These are phyloP conservation scores for Malacoraja senta DNA, from an alignment of 2,797 vertebrate species.

Conservation along the genomic window DNA sequence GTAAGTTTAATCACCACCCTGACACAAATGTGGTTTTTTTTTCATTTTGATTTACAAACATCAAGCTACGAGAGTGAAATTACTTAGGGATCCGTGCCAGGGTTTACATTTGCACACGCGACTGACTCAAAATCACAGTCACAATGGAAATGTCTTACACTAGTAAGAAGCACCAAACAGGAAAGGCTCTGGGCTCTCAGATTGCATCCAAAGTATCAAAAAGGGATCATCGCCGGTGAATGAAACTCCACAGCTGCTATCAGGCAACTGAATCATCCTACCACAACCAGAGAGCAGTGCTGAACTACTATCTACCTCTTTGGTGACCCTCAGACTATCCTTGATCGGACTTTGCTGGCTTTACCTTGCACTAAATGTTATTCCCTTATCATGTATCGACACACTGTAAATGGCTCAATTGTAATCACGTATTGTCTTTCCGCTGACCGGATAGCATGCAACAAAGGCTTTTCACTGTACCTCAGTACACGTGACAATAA, in stretches of 20 bases:
- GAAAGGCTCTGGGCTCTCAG: not conserved
- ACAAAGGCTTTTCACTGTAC: too few relatives aligned
- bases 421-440: too few relatives aligned
- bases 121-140: not conserved
- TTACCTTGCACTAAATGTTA: too few relatives aligned
- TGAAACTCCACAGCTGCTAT: not conserved
- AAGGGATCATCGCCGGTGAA: not conserved
- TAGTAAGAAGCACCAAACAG: not conserved
- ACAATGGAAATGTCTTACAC: not conserved
- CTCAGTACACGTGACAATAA: too few relatives aligned
- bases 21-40: not conserved
- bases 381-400: too few relatives aligned
- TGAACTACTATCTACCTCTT: too few relatives aligned
- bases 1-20: not conserved
- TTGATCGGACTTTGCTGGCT: too few relatives aligned
- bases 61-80: not conserved
- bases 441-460: too few relatives aligned
- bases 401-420: too few relatives aligned
- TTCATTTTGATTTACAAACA: not conserved
- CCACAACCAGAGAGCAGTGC: too few relatives aligned
- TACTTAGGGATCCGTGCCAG: not conserved
- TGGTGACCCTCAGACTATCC: too few relatives aligned
- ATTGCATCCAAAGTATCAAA: not conserved
- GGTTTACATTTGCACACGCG: not conserved
- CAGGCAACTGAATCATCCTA: too few relatives aligned